A percentile compares a stretch with the other conserved stretches of the same genome.
These are phyloP conservation scores for Aptenodytes patagonicus DNA, from an alignment of 2,113 vertebrate genomes.

Conservation along the genomic window DNA sequence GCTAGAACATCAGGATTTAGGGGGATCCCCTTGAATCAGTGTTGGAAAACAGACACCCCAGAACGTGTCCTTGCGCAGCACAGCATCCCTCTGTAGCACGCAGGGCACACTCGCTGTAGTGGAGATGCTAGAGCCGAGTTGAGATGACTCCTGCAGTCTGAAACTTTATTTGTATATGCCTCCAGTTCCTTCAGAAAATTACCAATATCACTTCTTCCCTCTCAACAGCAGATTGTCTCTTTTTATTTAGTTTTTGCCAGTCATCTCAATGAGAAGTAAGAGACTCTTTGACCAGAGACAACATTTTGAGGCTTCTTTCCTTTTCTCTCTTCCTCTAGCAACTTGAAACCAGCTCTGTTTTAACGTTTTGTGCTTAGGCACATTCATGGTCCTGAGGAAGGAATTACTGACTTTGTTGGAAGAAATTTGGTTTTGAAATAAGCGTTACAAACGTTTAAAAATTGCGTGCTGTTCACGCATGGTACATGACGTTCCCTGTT, in stretches of 20 bases:
- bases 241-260: neutral
- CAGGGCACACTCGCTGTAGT: neutral
- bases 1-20: neutral
- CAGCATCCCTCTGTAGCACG: neutral
- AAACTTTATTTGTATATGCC: slow-evolving; percentile 3
- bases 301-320: slow-evolving; percentile 43
- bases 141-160: neutral
- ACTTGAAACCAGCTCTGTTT: slow-evolving; percentile 60
- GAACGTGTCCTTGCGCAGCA: neutral
- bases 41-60: neutral
- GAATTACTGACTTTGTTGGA: slow-evolving; percentile 60
- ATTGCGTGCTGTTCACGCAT: slow-evolving; percentile 45
- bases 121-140: neutral
- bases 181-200: slow-evolving; percentile 19
- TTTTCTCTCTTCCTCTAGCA: neutral
- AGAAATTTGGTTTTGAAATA: slow-evolving; percentile 69
- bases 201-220: neutral
- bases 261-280: neutral
- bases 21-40: neutral
- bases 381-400: slow-evolving; percentile 42
- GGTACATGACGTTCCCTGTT: slow-evolving; percentile 62
- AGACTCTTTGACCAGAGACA: slow-evolving; percentile 23
- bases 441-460: slow-evolving; percentile 60
- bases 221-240: neutral
- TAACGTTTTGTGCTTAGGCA: slow-evolving; percentile 31